Base-by-base conservation (phyloP, 2,113 vertebrate species). In the Lichenostomus cassidix region DNA sequence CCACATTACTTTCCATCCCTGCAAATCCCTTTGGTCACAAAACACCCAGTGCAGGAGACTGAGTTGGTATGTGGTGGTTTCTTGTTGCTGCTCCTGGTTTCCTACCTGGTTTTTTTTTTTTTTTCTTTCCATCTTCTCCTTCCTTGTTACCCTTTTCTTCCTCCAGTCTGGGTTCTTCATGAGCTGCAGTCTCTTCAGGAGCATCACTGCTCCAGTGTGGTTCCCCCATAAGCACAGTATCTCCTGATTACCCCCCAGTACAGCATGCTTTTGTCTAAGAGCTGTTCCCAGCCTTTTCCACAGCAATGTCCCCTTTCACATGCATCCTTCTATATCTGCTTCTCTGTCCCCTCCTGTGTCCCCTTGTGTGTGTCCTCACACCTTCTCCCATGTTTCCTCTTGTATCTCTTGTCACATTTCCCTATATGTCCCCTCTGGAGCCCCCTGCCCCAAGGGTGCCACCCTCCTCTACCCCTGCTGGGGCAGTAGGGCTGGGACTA, bases 281-380 rank as follows among this genome's bases (percentile, higher is more conserved):
- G 24, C 33, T 22, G 2, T 64, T 71, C 39, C 11, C 52, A 52
- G 10, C 27, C 27, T n/a, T 63, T 35, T 83, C 27, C 24, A 13
- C 20, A 84, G 23, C 33, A 50, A 14, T 9, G 7, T 75, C n/a
- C 27, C 12, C 8, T 83, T 92, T 74, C 75, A 52, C 29, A 10
- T 23, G 17, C 15, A n/a, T 41, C 60, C 29, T 75, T 25, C 42
- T 83, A 3, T 59, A 31, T 22, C 52, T 71, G 28, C 33, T 83
- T 79, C 37, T 90, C 39, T 59, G 39, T 50, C 28, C 35, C 18
- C 42, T 79, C 47, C n/a, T 59, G 10, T 47, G 46, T 75, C 39
- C 74, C 15, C 22, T 28, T 85, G 42, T 46, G 11, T 50, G 39
- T 0, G 0, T 83, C 31, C 15, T 71, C n/a, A 31, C 0, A 0